phyloP scores from a whole-genome alignment of 2,888 invertebrate genomes.

The Eupithecia insigniata region DNA sequence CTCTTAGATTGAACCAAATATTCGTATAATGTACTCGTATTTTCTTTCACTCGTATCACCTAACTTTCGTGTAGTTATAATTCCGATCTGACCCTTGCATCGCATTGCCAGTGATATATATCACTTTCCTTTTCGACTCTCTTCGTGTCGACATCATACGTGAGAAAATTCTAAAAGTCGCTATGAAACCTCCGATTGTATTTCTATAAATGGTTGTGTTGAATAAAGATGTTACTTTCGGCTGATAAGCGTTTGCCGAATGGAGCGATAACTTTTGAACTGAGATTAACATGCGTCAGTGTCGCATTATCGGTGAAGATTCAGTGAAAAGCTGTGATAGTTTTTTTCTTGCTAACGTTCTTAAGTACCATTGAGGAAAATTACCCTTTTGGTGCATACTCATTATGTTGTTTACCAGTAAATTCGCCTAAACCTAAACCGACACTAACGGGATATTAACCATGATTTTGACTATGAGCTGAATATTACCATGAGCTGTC shows the following conservation, averaged over 20 bases:
- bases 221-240: slow-evolving; percentile 19
- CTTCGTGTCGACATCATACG: slow-evolving; percentile 62
- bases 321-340: not conserved
- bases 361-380: too few relatives aligned
- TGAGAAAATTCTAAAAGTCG: slow-evolving; percentile 46
- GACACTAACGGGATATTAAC: too few relatives aligned
- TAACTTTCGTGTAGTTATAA: slow-evolving; percentile 50
- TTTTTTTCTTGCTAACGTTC: too few relatives aligned
- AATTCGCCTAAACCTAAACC: not conserved
- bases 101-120: slow-evolving; percentile 59
- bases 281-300: not conserved
- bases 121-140: slow-evolving; percentile 70
- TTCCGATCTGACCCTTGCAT: slow-evolving; percentile 55
- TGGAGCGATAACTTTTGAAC: slow-evolving; percentile 2
- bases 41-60: slow-evolving; percentile 6
- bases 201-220: slow-evolving; percentile 37
- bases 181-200: slow-evolving; percentile 16
- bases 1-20: not conserved
- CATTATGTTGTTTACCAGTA: not conserved
- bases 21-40: not conserved
- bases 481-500: too few relatives aligned
- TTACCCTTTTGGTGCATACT: not conserved
- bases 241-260: not conserved
- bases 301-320: not conserved
- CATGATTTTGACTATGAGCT: too few relatives aligned